Base-by-base conservation (phyloP, 1,140 invertebrate genomes). In the Diorhabda elongata region DNA sequence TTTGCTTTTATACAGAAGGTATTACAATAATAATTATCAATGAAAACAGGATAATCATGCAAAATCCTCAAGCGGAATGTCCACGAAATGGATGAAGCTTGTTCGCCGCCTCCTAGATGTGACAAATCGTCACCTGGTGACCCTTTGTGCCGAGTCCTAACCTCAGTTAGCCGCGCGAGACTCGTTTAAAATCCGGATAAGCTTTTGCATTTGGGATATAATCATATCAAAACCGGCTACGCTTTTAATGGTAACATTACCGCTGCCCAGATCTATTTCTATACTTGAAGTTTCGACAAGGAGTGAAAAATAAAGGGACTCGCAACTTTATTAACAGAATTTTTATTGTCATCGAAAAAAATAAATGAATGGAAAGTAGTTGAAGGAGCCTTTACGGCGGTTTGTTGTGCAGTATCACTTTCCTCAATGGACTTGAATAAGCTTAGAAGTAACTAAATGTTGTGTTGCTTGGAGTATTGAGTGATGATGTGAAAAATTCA, bases 51-150 rank as follows among this genome's bases (percentile, higher is more conserved):
- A 59, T 66, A 64, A 68, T 62, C 64, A 64, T 11, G 64, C 64
- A 43, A 58, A 73, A 73, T 72, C 62, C 72, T 75, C 72, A 64
- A 47, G 69, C 73, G 47, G 68, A 68, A 58, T 68, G 74, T 72
- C 69, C 72, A 67, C 61, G 72, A 78, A 78, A 78, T 78, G 77
- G 77, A 70, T 63, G 71, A 77, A 78, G 75, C 77, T 74, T 78
- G 77, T 78, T 76, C 73, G 71, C 71, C 75, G 76, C 76, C 77
- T 78, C 75, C 71, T 72, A 76, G 75, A 78, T 76, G 76, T 78
- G 76, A 78, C 77, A 78, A 78, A 78, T 78, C 73, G 76, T 76
- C 77, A 77, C 77, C 77, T 76, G 77, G 77, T 77, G 77, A 76
- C 77, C 77, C 73, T 73, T 77, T 70, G 69, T 72, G 70, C 44